Conservation (phyloP, 23 tunicate genomes). For the Oikopleura dioica region DNA sequence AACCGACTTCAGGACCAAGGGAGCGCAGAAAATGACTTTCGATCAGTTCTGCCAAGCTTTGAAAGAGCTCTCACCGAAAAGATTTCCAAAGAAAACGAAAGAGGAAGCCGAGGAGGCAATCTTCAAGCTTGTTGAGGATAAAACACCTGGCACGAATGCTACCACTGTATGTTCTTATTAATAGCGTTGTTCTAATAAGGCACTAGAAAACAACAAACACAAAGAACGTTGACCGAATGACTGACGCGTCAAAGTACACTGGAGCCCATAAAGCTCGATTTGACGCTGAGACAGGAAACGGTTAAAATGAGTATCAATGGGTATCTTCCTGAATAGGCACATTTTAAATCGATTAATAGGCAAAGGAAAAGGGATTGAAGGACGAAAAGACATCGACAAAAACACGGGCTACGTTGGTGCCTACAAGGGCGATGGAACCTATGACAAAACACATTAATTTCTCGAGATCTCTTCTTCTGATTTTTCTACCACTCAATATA, state of each 20-base stretch:
- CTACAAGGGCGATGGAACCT: conserved; percentile 75
- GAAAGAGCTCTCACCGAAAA: background rate
- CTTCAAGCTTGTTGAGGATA: background rate
- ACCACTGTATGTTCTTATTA: background rate
- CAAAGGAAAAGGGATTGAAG: conserved; percentile 34
- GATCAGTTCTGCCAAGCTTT: background rate
- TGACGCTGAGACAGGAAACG: conserved; percentile 37
- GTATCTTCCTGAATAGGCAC: conserved; percentile 63
- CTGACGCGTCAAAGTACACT: conserved; percentile 61
- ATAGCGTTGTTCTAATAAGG: background rate
- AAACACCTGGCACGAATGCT: background rate
- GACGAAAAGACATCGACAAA: conserved; percentile 41
- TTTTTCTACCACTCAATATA: too few species aligned
- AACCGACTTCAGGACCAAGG: conserved; percentile 6
- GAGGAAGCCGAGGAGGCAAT: background rate
- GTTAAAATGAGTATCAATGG: too few species aligned
- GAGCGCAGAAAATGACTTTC: background rate
- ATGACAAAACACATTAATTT: conserved; percentile 19
- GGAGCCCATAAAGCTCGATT: conserved; percentile 62
- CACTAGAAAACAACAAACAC: conserved; percentile 62
- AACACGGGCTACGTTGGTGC: conserved; percentile 74
- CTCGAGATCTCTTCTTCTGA: too few species aligned
- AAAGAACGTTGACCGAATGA: conserved; percentile 63
- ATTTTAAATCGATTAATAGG: background rate
- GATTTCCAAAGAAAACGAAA: background rate